Evolutionary conservation across 30 jellyfish, hydroid and myxozoan genomes (phyloP), one percentile per base, ranked within the genome.

Genomic region (Aurelia coerulea): DNA sequence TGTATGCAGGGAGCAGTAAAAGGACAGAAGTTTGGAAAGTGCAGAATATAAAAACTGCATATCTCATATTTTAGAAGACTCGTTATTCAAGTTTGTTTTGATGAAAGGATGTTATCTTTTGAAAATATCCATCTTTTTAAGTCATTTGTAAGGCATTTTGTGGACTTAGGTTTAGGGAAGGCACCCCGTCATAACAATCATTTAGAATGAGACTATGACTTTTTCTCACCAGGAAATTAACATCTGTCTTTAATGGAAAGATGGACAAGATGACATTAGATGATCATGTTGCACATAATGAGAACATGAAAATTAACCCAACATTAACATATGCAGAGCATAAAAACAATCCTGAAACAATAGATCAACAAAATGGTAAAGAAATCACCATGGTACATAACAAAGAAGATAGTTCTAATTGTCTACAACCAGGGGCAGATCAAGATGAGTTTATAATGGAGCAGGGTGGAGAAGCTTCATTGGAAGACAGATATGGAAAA

Each of bases 191-290:
- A 46, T 46, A 46, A 46, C 56, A 46, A 46, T 46, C 15, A 37
- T 46, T 46, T 4, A 6, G 8, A 9, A 46, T 46, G 56, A 46
- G 56, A 46, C 56, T 46, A 8, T 46, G 11, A 10, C 12, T 29
- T 14, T 9, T 78, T 17, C 50, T 62, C 32, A 23, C 19, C 69
- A 78, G 89, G 65, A 65, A 78, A 13, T 35, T 63, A 53, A 68
- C 72, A 19, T 78, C 80, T 11, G 65, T 73, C 16, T 73, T 84
- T 73, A 62, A 84, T 84, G 93, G 93, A 42, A 84, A 72, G 62
- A 83, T 83, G 92, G 92, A 83, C 33, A 69, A 72, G 50, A 65
- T 84, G 88, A 54, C 93, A 49, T 68, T 84, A 49, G 83, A 66
- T 73, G 93, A 84, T 10, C 85, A 83, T 49, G 62, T 33, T 14